Percentiles rank a stretch among this genome's conserved stretches.
Conservation (phyloP, 2,888 invertebrate species). For the Escarpia spicata region DNA sequence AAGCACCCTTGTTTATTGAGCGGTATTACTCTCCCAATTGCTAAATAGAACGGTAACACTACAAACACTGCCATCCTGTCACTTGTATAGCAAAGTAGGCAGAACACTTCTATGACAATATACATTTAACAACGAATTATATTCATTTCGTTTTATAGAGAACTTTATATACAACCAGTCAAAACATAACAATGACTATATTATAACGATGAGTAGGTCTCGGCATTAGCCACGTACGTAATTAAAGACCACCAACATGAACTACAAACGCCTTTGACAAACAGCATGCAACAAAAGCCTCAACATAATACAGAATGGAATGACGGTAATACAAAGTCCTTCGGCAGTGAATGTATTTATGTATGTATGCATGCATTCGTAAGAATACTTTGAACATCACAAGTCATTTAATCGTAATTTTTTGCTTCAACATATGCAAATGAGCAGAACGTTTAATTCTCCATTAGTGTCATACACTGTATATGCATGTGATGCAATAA, state of each 20-base stretch:
- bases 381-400: background rate
- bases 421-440: background rate
- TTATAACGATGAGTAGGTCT: background rate
- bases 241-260: background rate
- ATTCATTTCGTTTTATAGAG: background rate
- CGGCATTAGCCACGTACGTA: no score
- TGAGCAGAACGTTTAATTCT: background rate
- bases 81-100: background rate
- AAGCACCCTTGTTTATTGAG: background rate
- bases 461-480: background rate
- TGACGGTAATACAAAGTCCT: background rate
- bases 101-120: background rate
- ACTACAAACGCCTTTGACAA: background rate
- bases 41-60: background rate
- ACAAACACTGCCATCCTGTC: background rate
- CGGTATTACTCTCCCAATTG: background rate
- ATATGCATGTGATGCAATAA: background rate
- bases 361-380: background rate
- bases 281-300: background rate
- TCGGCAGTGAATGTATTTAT: background rate
- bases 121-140: background rate
- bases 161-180: background rate
- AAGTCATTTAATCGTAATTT: background rate
- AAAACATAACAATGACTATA: background rate
- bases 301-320: background rate